phyloP scores from a whole-genome alignment of 2,113 vertebrate genomes.

The Fregata magnificens region DNA sequence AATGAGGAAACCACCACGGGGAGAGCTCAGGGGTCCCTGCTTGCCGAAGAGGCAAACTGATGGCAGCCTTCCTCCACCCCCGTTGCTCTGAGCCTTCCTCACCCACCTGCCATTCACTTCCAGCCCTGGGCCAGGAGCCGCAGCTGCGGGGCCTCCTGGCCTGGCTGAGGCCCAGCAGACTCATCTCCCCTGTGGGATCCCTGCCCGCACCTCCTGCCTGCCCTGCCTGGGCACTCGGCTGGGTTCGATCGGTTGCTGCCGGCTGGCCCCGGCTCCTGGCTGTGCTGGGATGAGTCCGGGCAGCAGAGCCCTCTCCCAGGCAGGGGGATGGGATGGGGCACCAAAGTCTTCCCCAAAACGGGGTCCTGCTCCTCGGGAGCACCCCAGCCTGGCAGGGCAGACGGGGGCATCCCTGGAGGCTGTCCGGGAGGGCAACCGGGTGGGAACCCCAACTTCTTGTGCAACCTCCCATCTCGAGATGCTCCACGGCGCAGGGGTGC shows the following conservation, averaged over 20 bases:
- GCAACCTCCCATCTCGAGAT: accelerated
- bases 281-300: not conserved
- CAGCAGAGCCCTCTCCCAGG: not conserved
- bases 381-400: not conserved
- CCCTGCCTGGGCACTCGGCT: not conserved
- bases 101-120: accelerated
- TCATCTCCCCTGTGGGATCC: not conserved
- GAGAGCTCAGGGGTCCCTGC: not conserved
- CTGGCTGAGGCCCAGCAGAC: not conserved
- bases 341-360: accelerated
- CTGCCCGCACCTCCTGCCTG: not conserved
- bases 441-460: accelerated
- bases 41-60: not conserved
- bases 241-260: not conserved
- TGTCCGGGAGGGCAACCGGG: accelerated
- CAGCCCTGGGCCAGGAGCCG: not conserved
- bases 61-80: not conserved
- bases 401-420: too few species aligned
- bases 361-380: not conserved
- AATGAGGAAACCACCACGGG: not conserved
- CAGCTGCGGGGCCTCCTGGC: not conserved
- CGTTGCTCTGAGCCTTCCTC: not conserved
- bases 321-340: not conserved
- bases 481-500: accelerated
- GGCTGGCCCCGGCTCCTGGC: not conserved